Evolutionary conservation across 2,113 vertebrate species (phyloP).

Genomic region (Alouatta palliata): DNA sequence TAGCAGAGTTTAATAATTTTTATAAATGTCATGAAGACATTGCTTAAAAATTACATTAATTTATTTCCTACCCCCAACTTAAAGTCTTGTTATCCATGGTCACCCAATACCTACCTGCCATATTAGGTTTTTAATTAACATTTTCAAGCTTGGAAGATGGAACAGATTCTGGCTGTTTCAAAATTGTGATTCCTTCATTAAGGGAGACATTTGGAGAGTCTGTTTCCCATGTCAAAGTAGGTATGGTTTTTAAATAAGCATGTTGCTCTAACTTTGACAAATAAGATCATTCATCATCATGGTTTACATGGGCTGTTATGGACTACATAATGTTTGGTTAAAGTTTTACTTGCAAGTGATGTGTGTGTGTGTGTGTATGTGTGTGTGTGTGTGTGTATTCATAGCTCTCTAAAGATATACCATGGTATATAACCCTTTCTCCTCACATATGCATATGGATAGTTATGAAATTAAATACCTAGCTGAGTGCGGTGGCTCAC

Average conservation of each 20-base stretch:
- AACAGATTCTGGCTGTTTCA: neutral
- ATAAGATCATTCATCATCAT: neutral
- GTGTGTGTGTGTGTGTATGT: too few species aligned
- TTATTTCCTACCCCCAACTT: neutral
- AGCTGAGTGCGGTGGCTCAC: neutral
- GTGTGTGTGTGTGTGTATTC: too few species aligned
- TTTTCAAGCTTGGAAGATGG: neutral
- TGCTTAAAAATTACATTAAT: accelerated
- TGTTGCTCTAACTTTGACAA: neutral
- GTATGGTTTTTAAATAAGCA: conserved; percentile 31
- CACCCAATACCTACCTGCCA: neutral
- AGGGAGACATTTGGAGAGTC: neutral
- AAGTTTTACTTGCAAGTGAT: neutral
- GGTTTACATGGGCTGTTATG: neutral
- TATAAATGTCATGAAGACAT: neutral
- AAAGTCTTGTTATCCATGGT: neutral
- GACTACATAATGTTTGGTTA: neutral
- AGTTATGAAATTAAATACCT: neutral
- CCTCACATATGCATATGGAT: neutral
- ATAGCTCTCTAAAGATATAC: neutral
- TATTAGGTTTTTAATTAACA: neutral
- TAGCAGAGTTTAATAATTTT: neutral
- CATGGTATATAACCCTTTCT: neutral
- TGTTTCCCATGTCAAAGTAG: neutral
- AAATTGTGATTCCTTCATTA: neutral